Percentiles rank a stretch among this genome's conserved stretches.
Conservation (phyloP, 2,113 vertebrate genomes). For the Crocuta crocuta region DNA sequence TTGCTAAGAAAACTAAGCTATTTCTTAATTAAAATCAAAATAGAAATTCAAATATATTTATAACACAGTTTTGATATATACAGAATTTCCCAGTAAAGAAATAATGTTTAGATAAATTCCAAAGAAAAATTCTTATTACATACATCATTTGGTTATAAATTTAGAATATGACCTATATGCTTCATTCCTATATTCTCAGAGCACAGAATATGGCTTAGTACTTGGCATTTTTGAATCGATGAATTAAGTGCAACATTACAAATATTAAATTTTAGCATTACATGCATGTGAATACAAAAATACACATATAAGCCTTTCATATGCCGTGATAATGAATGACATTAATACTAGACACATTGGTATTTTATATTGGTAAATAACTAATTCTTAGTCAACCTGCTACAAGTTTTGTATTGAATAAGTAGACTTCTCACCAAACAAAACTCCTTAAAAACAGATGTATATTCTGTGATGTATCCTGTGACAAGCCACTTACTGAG, state of each 20-base stretch:
- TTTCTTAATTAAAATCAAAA: constrained; percentile 42
- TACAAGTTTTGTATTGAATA: not conserved
- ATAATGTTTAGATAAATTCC: not conserved
- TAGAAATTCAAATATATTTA: not conserved
- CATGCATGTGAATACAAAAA: not conserved
- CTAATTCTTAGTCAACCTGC: not conserved
- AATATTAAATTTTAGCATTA: not conserved
- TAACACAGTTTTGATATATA: not conserved
- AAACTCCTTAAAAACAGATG: not conserved
- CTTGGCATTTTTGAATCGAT: not conserved
- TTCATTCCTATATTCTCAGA: not conserved
- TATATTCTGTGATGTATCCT: not conserved
- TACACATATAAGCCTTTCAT: not conserved
- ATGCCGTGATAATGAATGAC: not conserved
- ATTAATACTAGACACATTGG: not conserved
- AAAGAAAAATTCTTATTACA: not conserved
- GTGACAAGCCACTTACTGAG: not conserved
- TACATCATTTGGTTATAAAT: not conserved
- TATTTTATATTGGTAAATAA: not conserved
- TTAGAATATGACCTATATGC: not conserved
- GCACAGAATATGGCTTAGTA: not conserved
- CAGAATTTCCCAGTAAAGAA: not conserved
- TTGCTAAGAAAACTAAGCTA: not conserved
- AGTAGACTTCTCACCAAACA: not conserved
- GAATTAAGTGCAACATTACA: not conserved